Evolutionary conservation across 1,140 invertebrate species (phyloP).

Genomic region (Nephila pilipes): DNA sequence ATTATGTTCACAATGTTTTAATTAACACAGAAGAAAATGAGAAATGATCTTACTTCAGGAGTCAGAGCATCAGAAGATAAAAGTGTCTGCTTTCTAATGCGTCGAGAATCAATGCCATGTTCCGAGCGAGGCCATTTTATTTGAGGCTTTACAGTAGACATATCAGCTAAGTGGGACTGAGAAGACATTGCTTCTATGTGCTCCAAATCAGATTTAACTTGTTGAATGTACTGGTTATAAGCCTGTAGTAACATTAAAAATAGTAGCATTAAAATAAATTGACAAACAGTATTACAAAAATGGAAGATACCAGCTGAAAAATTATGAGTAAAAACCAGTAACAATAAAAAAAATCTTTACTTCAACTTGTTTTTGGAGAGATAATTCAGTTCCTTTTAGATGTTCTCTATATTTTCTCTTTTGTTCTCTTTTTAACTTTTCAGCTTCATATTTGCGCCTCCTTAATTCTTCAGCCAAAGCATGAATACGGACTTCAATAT

Average conservation of each 20-base stretch:
- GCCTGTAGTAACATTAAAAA: conserved; percentile 79
- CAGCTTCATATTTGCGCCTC: conserved; percentile 82
- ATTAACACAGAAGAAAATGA: background rate
- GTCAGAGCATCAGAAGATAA: background rate
- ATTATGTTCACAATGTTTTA: too few relatives aligned
- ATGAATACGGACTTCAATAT: conserved; percentile 83
- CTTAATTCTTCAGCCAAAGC: conserved; percentile 83
- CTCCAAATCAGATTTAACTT: conserved; percentile 82
- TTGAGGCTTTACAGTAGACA: conserved; percentile 81
- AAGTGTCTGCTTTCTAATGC: conserved; percentile 49
- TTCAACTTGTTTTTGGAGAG: conserved; percentile 84
- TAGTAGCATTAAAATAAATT: background rate
- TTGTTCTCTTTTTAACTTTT: conserved; percentile 82
- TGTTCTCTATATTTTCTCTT: conserved; percentile 82
- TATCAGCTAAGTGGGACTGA: conserved; percentile 62
- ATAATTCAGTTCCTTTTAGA: conserved; percentile 83
- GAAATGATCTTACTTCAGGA: conserved; percentile 15
- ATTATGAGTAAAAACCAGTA: background rate
- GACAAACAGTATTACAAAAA: background rate
- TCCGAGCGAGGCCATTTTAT: conserved; percentile 82
- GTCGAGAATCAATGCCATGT: conserved; percentile 78
- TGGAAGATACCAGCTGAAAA: conserved; percentile 27
- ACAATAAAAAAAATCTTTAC: conserved; percentile 78
- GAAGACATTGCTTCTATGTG: conserved; percentile 80
- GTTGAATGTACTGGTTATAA: conserved; percentile 83